These are phyloP conservation scores for Epirrhoe tristata DNA, from an alignment of 2,888 invertebrate genomes.

Conservation along the genomic window DNA sequence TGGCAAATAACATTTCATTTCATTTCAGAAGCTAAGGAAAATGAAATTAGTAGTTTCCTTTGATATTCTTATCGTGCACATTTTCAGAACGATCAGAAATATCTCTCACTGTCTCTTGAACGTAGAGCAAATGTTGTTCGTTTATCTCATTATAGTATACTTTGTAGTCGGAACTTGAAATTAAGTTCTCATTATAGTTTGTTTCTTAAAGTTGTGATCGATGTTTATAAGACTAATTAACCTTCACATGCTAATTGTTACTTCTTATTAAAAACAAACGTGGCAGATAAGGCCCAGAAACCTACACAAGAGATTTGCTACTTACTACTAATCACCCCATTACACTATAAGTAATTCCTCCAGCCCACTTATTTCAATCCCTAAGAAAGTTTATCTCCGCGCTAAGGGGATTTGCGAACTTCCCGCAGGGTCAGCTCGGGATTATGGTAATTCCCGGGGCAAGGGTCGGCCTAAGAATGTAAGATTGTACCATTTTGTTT, in stretches of 20 bases:
- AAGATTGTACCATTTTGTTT: conserved; percentile 44
- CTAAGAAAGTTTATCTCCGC: conserved; percentile 32
- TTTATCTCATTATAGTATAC: no score
- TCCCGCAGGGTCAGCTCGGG: conserved; percentile 32
- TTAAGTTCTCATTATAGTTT: no score
- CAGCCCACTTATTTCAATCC: conserved; percentile 35
- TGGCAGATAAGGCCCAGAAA: conserved; percentile 1
- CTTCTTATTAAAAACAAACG: no score
- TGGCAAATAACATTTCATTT: no score
- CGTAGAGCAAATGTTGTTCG: no score
- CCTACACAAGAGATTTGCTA: conserved; percentile 1
- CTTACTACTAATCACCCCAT: conserved; percentile 22
- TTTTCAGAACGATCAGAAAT: neutral
- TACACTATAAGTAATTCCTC: conserved; percentile 30
- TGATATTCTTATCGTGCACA: neutral
- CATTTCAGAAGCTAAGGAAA: no score
- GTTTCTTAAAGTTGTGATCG: no score
- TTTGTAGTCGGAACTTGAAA: no score
- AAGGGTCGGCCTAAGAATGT: conserved; percentile 41
- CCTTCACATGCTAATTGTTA: no score
- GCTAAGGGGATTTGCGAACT: conserved; percentile 28
- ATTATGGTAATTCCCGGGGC: conserved; percentile 50
- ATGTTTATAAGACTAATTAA: no score
- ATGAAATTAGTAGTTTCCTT: neutral
- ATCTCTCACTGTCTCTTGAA: no score